These are phyloP conservation scores for Drosophila formosana DNA, from an alignment of 2,888 invertebrate species.

Conservation along the genomic window DNA sequence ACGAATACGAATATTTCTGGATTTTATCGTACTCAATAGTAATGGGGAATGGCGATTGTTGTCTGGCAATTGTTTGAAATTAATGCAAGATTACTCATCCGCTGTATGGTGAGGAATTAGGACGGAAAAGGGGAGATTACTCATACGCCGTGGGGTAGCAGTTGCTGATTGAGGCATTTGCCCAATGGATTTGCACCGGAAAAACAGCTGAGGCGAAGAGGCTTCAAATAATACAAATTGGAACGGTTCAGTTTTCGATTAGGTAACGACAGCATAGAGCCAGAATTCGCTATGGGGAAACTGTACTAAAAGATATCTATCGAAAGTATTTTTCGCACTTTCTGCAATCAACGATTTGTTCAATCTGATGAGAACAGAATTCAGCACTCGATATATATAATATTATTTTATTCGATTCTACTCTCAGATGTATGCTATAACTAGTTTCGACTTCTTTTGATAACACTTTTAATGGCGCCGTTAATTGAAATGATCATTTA, in stretches of 20 bases:
- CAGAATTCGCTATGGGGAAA: constrained; percentile 7
- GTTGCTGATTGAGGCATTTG: constrained; percentile 38
- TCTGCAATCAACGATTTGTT: neutral
- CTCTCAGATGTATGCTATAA: neutral
- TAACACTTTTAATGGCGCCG: neutral
- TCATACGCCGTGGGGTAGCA: constrained; percentile 38
- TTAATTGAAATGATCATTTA: neutral
- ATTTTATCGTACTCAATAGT: constrained; percentile 32
- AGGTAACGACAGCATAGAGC: constrained; percentile 27
- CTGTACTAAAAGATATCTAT: constrained; percentile 11
- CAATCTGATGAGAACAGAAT: constrained; percentile 5
- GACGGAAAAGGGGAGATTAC: constrained; percentile 44
- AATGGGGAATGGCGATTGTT: constrained; percentile 8
- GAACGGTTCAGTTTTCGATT: constrained; percentile 10
- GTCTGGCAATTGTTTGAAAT: constrained; percentile 58
- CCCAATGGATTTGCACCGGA: constrained; percentile 35
- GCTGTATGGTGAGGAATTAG: constrained; percentile 28
- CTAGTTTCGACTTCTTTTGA: constrained; percentile 9
- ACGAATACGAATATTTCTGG: constrained; percentile 34
- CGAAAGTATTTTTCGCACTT: constrained; percentile 4
- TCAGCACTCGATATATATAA: neutral
- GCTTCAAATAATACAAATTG: neutral
- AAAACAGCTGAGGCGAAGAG: constrained; percentile 14
- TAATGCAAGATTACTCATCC: constrained; percentile 59
- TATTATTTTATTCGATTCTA: neutral